Evolutionary conservation across 2,888 invertebrate genomes (phyloP).

Genomic region (Cecidostiba fungosa): DNA sequence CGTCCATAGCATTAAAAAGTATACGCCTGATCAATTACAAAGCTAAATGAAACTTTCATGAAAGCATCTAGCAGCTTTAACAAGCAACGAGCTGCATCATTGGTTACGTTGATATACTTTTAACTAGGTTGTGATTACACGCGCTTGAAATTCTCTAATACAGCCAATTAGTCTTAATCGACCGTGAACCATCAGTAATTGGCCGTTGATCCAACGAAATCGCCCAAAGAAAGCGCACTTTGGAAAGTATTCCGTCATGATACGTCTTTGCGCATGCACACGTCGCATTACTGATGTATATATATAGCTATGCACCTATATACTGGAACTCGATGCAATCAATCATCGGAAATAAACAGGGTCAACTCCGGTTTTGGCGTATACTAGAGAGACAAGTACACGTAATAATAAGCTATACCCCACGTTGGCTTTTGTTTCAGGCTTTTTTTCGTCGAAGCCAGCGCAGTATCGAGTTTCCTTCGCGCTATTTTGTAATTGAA

Average conservation of each 20-base stretch:
- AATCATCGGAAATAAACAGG: conserved; percentile 47
- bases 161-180: conserved; percentile 51
- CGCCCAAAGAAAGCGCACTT: conserved; percentile 37
- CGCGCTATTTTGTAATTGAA: conserved; percentile 24
- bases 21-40: neutral
- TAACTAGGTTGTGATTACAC: conserved; percentile 39
- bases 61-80: neutral
- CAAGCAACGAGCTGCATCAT: neutral
- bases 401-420: neutral
- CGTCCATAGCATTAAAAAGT: neutral
- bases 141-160: conserved; percentile 45
- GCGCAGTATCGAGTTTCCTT: conserved; percentile 5
- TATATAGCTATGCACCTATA: neutral
- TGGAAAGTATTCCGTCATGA: conserved; percentile 46
- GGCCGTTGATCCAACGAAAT: conserved; percentile 45
- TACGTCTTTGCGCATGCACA: neutral
- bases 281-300: neutral
- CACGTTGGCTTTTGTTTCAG: neutral
- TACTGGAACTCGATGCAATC: conserved; percentile 1
- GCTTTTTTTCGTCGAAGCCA: neutral
- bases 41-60: neutral
- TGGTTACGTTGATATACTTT: conserved; percentile 28
- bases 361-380: conserved; percentile 2
- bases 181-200: conserved; percentile 52
- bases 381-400: neutral